Evolutionary conservation across 92 coral and sea anemone species (phyloP), one percentile per base, ranked within the genome.

Genomic region (Porites divaricata): DNA sequence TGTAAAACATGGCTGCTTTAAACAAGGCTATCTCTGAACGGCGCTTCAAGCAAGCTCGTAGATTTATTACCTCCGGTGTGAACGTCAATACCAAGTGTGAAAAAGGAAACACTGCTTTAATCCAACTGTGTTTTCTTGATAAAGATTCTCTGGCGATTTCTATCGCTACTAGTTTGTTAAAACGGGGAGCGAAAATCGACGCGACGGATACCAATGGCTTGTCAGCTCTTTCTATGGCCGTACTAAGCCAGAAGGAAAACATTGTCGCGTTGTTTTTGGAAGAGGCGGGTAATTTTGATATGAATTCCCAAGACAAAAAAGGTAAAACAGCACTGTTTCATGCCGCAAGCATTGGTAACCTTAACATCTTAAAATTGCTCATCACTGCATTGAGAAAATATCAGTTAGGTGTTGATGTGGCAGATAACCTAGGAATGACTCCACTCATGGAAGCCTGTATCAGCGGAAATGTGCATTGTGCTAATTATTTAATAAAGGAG

Each of bases 11-110:
- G 97, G 86, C 93, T 12, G 91, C 86, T 0, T 62, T 93, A 41
- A 88, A 86, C 77, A 85, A 91, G 15, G 97, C 97, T 21, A 88
- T 93, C 57, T 84, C 86, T 14, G 93, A 93, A 58, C 70, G 97
- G 21, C 91, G 97, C 2, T 93, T 93, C 85, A 93, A 88, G 63
- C 97, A 93, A 91, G 94, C 89, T 26, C 89, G 85, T 21, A 76
- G 81, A 9, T 83, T 93, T 35, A 80, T 93, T 14, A 84, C 83
- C 49, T 68, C 70, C 41, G 95, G 89, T 28, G 57, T 83, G 1
- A 85, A 91, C 75, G 51, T 93, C 23, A 91, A 93, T 74, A 68
- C 86, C 15, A 81, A 70, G 70, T 83, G 63, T 21, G 23, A 65
- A 8, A 85, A 86, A 1, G 97, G 97, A 1, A 86, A 88, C 71